phyloP scores from a whole-genome alignment of 2,888 invertebrate genomes.

The Ormyrus pomaceus region DNA sequence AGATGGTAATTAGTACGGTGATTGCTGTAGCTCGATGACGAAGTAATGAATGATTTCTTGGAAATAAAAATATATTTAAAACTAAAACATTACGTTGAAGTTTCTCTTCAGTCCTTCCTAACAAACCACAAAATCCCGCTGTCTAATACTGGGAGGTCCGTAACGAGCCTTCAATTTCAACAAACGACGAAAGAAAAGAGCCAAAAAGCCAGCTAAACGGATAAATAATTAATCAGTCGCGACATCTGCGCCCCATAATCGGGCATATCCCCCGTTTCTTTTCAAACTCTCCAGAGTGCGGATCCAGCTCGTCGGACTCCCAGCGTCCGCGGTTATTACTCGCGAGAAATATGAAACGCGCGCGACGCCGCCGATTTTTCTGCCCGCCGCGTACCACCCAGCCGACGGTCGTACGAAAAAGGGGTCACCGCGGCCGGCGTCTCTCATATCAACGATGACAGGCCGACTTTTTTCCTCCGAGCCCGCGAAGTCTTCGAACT shows the following conservation, averaged over 20 bases:
- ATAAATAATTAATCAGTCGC: too few relatives aligned
- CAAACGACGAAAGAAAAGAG: too few relatives aligned
- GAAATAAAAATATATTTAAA: too few relatives aligned
- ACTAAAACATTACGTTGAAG: neutral
- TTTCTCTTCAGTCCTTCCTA: too few relatives aligned
- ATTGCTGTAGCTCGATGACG: too few relatives aligned
- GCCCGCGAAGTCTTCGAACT: constrained; percentile 16
- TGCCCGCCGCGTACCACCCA: neutral
- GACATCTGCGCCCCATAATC: constrained; percentile 5
- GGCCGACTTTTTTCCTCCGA: neutral
- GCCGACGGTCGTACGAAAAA: neutral
- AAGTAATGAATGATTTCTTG: too few relatives aligned
- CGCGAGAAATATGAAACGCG: constrained; percentile 19
- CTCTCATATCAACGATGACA: constrained; percentile 33
- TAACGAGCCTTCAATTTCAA: too few relatives aligned
- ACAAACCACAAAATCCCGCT: too few relatives aligned
- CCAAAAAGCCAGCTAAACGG: too few relatives aligned
- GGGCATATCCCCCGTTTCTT: constrained; percentile 20
- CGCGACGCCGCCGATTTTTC: constrained; percentile 6
- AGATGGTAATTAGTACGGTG: too few relatives aligned
- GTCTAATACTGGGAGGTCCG: too few relatives aligned
- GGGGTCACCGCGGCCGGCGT: neutral
- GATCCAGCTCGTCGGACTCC: too few relatives aligned
- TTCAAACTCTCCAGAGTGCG: constrained; percentile 21
- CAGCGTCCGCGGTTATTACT: neutral